Base-by-base conservation (phyloP, 1,140 invertebrate species). In the Drosophila punjabiensis region DNA sequence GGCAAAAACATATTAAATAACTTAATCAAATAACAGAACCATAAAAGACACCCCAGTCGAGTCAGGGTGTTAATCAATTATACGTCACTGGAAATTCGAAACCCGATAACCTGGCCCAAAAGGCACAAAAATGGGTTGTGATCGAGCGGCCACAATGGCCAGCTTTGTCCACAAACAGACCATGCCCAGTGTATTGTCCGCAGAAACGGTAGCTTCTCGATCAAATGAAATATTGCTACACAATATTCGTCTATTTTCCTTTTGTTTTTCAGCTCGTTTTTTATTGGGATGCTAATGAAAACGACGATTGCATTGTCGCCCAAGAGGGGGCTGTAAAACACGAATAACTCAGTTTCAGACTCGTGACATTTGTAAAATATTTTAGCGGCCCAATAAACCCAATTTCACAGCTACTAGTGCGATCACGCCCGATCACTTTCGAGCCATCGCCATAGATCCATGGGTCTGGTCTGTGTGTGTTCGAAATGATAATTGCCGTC, bases 211-310 rank as follows among this genome's bases (percentile, higher is more conserved):
- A 88, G 85, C 85, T 67, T 83, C 66, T 76, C 82, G 79, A 90
- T 90, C 86, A 89, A 89, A 74, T 74, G 75, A 89, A 90, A 90
- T 90, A 76, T 89, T 90, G 85, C 85, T 89, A 89, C 86, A 89
- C 85, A 82, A 90, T 89, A 82, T 89, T 43, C 52, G 73, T 30
- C 50, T 43, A 77, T 55, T 24, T 39, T 55, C 24, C 41, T 50
- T 66, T 50, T 66, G 55, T 48, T 73, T 75, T 28, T 28, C 10
- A 39, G 20, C 35, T 43, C 61, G 33, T 3, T 41, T 87, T 87
- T 89, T 89, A 89, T 89, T 53, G 62, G 28, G 32, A 77, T 56
- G 71, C 77, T 89, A 90, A 89, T 90, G 62, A 90, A 90, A 86
- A 76, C 65, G 69, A 47, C 56, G 69, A 81, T 74, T 85, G 68